phyloP scores from a whole-genome alignment of 2,888 invertebrate species.

The Euzophera pinguis region DNA sequence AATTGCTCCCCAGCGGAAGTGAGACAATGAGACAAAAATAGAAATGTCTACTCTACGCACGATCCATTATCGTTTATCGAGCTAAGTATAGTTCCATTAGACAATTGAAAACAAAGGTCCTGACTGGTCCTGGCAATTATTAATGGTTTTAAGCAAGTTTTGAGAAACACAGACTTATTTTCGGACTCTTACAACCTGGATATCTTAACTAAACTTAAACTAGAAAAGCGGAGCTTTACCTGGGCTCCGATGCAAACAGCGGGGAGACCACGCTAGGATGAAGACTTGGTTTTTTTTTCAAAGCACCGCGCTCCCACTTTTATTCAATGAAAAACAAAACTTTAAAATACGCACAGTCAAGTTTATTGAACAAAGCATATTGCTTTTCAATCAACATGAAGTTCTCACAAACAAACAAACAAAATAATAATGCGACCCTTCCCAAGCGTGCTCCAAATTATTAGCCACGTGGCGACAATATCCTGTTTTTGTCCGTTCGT shows the following conservation, averaged over 20 bases:
- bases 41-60: conserved; percentile 20
- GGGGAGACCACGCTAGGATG: too few relatives aligned
- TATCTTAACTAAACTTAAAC: too few relatives aligned
- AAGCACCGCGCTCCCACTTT: too few relatives aligned
- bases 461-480: conserved; percentile 50
- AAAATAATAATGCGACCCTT: conserved; percentile 15
- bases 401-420: conserved; percentile 26
- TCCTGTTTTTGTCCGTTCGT: conserved; percentile 49
- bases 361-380: background rate
- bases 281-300: too few relatives aligned
- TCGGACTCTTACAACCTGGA: too few relatives aligned
- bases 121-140: background rate
- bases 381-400: background rate
- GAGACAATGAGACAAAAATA: conserved; percentile 14
- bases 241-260: too few relatives aligned
- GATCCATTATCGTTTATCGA: conserved; percentile 48
- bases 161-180: background rate
- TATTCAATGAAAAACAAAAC: too few relatives aligned
- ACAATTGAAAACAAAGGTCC: conserved; percentile 10
- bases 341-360: too few relatives aligned
- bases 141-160: background rate
- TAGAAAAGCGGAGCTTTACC: too few relatives aligned
- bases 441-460: conserved; percentile 35
- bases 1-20: conserved; percentile 18
- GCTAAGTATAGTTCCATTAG: conserved; percentile 54